These are phyloP conservation scores for Bradynema listronoti DNA, from an alignment of 1,140 invertebrate species.

Conservation along the genomic window DNA sequence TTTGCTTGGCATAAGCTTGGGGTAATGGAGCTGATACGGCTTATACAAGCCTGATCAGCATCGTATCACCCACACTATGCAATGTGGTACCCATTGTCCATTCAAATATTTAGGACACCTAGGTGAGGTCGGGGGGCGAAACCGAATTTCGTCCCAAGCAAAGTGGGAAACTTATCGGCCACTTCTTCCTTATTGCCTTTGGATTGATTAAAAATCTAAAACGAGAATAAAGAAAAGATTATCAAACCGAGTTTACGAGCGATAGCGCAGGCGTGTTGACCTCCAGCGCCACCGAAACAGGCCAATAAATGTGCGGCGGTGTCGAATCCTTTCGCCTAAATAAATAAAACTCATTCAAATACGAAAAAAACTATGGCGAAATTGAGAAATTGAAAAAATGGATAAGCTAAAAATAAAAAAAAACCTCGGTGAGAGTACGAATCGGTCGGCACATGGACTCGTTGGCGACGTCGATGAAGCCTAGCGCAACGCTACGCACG, in stretches of 20 bases:
- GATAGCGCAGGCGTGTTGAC: conserved; percentile 92
- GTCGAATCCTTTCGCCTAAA: conserved; percentile 84
- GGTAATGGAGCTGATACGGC: too few species aligned
- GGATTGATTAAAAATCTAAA: too few species aligned
- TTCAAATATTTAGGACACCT: too few species aligned
- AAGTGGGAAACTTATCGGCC: too few species aligned
- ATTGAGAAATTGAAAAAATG: not conserved
- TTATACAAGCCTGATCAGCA: too few species aligned
- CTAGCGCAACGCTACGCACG: conserved; percentile 83
- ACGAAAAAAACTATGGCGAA: not conserved
- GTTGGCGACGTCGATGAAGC: conserved; percentile 92
- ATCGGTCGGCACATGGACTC: conserved; percentile 98
- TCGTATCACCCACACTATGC: too few species aligned
- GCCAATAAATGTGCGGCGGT: conserved; percentile 82
- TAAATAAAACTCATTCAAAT: conserved; percentile 8
- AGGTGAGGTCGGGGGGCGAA: too few species aligned
- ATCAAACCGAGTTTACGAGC: conserved; percentile 75
- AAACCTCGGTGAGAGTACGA: conserved; percentile 71
- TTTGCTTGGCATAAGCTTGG: too few species aligned
- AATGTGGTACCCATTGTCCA: too few species aligned
- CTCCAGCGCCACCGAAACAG: conserved; percentile 96
- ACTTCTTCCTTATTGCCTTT: too few species aligned
- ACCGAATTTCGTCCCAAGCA: too few species aligned
- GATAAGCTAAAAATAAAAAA: conserved; percentile 1
- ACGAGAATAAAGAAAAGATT: not conserved